These are phyloP conservation scores for Idris sp. DNA, from an alignment of 1,140 invertebrate species.

Conservation along the genomic window DNA sequence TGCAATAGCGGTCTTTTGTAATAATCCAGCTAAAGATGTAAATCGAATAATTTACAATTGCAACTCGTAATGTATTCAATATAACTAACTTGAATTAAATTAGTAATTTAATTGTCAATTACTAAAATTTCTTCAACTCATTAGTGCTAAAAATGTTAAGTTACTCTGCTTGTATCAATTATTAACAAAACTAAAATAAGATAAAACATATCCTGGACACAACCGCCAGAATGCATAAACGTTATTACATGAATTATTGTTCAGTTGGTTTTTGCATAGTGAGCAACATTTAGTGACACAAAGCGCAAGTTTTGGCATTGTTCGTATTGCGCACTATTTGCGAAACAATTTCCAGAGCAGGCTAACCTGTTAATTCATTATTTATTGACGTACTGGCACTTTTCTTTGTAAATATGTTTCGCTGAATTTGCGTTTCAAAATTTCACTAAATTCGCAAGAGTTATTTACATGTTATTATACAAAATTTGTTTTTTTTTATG, in stretches of 20 bases:
- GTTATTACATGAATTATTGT: conserved; percentile 49
- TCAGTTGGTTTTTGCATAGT: conserved; percentile 25
- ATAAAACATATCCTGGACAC: conserved; percentile 3
- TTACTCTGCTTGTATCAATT: conserved; percentile 14
- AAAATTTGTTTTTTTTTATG: conserved; percentile 15
- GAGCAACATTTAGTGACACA: conserved; percentile 38
- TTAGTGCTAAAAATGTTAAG: conserved; percentile 3
- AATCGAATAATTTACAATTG: conserved; percentile 6
- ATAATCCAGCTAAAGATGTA: conserved; percentile 1
- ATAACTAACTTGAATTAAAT: background rate
- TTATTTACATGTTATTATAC: conserved; percentile 41
- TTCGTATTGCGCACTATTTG: conserved; percentile 46
- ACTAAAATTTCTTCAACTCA: conserved; percentile 9
- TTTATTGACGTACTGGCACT: conserved; percentile 42
- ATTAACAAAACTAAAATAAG: conserved; percentile 18
- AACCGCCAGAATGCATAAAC: conserved; percentile 43
- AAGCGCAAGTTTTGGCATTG: conserved; percentile 53
- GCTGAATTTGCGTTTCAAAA: conserved; percentile 25
- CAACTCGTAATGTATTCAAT: conserved; percentile 4
- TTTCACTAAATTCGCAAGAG: conserved; percentile 35
- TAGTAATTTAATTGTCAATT: conserved; percentile 17
- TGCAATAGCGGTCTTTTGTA: conserved; percentile 2
- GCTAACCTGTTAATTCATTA: conserved; percentile 47
- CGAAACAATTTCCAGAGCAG: conserved; percentile 37
- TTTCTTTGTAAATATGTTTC: conserved; percentile 43